phyloP scores from a whole-genome alignment of 1,140 invertebrate species.

The Drosophila ercepeae region DNA sequence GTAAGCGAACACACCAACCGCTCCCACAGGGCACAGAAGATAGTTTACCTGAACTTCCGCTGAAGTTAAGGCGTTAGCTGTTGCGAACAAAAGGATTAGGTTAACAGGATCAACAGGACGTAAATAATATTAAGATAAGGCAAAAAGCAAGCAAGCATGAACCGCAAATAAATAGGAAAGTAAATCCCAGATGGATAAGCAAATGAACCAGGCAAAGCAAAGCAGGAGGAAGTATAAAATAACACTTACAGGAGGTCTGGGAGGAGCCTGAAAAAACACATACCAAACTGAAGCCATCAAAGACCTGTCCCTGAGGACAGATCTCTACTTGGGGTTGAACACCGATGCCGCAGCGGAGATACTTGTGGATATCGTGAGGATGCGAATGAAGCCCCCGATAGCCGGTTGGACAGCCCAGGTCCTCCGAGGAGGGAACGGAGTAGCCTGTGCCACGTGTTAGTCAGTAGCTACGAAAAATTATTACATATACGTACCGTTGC shows the following conservation, averaged over 20 bases:
- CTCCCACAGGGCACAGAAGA: conserved; percentile 55
- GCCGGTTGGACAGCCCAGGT: conserved; percentile 45
- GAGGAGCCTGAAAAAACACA: conserved; percentile 87
- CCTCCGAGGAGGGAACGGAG: neutral
- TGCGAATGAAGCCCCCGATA: conserved; percentile 85
- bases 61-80: conserved; percentile 42
- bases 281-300: conserved; percentile 85
- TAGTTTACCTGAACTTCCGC: conserved; percentile 41
- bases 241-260: conserved; percentile 56
- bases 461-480: neutral
- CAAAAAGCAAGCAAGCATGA: conserved; percentile 36
- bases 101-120: neutral
- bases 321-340: conserved; percentile 86
- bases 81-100: conserved; percentile 1
- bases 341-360: conserved; percentile 86
- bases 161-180: conserved; percentile 7
- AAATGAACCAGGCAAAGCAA: conserved; percentile 37
- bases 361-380: conserved; percentile 86
- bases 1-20: conserved; percentile 85
- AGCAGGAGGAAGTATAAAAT: neutral
- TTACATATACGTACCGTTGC: conserved; percentile 40
- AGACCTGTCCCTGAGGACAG: conserved; percentile 87
- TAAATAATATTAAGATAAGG: neutral
- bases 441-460: conserved; percentile 52
- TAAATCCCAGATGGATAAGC: conserved; percentile 48